These are phyloP conservation scores for Lypha dubia DNA, from an alignment of 2,888 invertebrate genomes.

Conservation along the genomic window DNA sequence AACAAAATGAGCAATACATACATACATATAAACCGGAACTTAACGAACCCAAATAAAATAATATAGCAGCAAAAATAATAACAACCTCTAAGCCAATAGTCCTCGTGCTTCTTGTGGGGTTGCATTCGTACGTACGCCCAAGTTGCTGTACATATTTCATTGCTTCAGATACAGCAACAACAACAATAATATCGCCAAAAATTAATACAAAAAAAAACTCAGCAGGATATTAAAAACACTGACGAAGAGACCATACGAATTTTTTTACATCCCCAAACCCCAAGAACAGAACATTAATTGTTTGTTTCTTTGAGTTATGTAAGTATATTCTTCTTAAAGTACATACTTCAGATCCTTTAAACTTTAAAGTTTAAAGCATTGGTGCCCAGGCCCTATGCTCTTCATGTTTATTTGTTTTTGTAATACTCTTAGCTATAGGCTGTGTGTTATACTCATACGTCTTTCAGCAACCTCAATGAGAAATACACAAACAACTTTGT, in stretches of 20 bases:
- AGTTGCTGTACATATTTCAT: slow-evolving; percentile 18
- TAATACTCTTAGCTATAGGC: no score
- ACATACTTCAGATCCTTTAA: no score
- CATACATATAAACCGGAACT: slow-evolving; percentile 52
- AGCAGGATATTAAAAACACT: slow-evolving; percentile 62
- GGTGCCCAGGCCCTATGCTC: no score
- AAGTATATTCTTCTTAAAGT: no score
- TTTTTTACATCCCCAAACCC: no score
- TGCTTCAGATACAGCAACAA: slow-evolving; percentile 8
- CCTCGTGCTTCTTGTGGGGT: slow-evolving; percentile 39
- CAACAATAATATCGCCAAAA: neutral
- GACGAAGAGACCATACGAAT: slow-evolving; percentile 20
- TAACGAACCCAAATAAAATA: slow-evolving; percentile 52
- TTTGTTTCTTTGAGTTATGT: no score
- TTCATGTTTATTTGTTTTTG: no score
- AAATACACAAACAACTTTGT: no score
- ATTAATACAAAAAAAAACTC: slow-evolving; percentile 24
- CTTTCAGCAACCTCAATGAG: no score
- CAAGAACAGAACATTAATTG: no score
- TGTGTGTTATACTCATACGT: no score
- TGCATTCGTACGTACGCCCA: slow-evolving; percentile 36
- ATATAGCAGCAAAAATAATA: slow-evolving; percentile 19
- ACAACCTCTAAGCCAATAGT: slow-evolving; percentile 15
- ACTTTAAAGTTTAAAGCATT: no score
- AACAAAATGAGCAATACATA: slow-evolving; percentile 58